Conservation (phyloP, 2,113 vertebrate species). For the Myotis brandtii region DNA sequence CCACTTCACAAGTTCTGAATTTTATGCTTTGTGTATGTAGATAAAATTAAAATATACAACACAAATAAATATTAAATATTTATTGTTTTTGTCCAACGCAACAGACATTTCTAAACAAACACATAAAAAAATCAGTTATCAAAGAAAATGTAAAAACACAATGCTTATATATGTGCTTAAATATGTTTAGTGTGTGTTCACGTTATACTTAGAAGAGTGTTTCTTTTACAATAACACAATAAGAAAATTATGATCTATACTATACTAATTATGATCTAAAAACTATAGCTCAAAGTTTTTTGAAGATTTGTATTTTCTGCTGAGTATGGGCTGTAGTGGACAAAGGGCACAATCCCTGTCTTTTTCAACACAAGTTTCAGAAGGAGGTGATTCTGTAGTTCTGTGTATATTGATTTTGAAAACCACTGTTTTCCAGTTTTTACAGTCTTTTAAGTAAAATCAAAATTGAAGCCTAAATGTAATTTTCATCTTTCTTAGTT, state of each 20-base stretch:
- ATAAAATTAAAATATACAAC: constrained; percentile 24
- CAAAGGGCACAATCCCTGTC: background rate
- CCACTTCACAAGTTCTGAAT: background rate
- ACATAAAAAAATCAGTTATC: constrained; percentile 36
- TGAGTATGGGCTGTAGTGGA: background rate
- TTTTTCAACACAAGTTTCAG: constrained; percentile 20
- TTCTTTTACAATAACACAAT: constrained; percentile 1
- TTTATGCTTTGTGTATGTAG: background rate
- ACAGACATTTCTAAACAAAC: constrained; percentile 47
- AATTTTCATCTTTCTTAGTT: constrained; percentile 30
- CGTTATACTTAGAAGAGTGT: background rate
- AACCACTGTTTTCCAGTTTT: constrained; percentile 15
- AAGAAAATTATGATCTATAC: background rate
- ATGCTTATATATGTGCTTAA: constrained; percentile 36
- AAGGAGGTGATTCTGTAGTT: background rate
- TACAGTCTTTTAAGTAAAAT: constrained; percentile 53
- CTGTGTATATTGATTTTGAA: background rate
- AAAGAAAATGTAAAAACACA: constrained; percentile 16
- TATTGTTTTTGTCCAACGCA: constrained; percentile 58
- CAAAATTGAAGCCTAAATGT: constrained; percentile 45
- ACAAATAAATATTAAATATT: constrained; percentile 41
- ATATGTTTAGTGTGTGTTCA: background rate
- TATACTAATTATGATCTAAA: background rate
- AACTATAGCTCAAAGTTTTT: background rate
- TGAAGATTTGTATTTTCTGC: background rate